Base-by-base conservation (phyloP, 2,797 vertebrate species). In the Buphagus erythrorhynchus region DNA sequence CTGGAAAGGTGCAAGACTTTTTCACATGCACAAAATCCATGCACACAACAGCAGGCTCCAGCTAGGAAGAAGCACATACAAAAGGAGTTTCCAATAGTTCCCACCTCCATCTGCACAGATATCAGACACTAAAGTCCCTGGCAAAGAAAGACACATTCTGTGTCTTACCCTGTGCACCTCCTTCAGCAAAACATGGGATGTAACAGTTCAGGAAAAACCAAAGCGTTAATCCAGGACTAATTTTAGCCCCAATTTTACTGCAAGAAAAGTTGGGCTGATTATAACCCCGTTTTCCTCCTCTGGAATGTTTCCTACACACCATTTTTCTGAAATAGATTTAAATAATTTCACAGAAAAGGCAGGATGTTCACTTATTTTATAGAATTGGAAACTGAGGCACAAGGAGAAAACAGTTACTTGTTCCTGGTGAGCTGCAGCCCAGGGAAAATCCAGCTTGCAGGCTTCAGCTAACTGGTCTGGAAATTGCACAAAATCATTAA, bases 401-500 rank as follows among this genome's bases (percentile, higher is more conserved):
- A 8, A 80, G 40, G 9, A 8, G 66, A 58, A 85, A 88, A 16
- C 16, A 35, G 11, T 66, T 76, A 35, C 25, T 69, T 92, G 22
- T 14, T 79, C 73, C 73, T 58, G 59, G 35, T 68, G 54, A 88
- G n/a, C 62, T 75, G 54, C 28, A 78, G 36, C 43, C 71, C 17
- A 18, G 71, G 71, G 31, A 78, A 84, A 63, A n/a, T 68, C 79
- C 5, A 5, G 36, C 42, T 78, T 49, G 91, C 66, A 73, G 42
- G 57, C 67, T 90, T 49, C 49, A 62, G 36, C 55, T 84, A 92
- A 88, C 80, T 82, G 74, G 49, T 55, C 67, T 94, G 92, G 84
- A 92, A 90, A 93, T 76, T 28, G 55, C 59, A 86, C 63, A 46
- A 74, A 96, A 92, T 86, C 90, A 93, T 95, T 93, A 94, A 93